These are phyloP conservation scores for Drosophila busckii DNA, from an alignment of 1,140 invertebrate species.

Conservation along the genomic window DNA sequence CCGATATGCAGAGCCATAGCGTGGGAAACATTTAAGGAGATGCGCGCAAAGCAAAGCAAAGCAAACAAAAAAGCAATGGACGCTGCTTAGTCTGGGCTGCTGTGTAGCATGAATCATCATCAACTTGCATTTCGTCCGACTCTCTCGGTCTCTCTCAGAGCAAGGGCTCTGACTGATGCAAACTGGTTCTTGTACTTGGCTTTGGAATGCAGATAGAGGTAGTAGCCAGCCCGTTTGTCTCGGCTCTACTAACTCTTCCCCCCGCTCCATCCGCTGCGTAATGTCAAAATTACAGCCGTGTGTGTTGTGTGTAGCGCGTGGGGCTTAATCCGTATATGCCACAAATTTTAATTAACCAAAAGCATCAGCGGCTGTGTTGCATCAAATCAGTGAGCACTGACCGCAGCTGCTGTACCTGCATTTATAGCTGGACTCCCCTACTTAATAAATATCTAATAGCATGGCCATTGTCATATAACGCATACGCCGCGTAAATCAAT, in stretches of 20 bases:
- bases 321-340: too few relatives aligned
- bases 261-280: slow-evolving; percentile 52
- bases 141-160: not conserved
- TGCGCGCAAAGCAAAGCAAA: slow-evolving; percentile 25
- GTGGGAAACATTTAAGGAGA: slow-evolving; percentile 44
- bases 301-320: too few relatives aligned
- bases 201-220: slow-evolving; percentile 54
- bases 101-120: slow-evolving; percentile 34
- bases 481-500: too few relatives aligned
- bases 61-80: slow-evolving; percentile 35
- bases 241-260: slow-evolving; percentile 1
- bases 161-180: too few relatives aligned
- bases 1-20: slow-evolving; percentile 21
- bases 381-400: too few relatives aligned
- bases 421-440: too few relatives aligned
- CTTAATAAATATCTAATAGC: too few relatives aligned
- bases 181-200: slow-evolving; percentile 55
- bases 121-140: slow-evolving; percentile 34
- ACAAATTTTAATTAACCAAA: slow-evolving; percentile 77
- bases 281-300: slow-evolving; percentile 73
- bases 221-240: slow-evolving; percentile 6
- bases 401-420: too few relatives aligned
- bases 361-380: slow-evolving; percentile 60
- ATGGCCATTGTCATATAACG: too few relatives aligned
- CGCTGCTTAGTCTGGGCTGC: slow-evolving; percentile 55